Evolutionary conservation across 2,797 vertebrate species (phyloP).

Genomic region (Brachymystax lenok): DNA sequence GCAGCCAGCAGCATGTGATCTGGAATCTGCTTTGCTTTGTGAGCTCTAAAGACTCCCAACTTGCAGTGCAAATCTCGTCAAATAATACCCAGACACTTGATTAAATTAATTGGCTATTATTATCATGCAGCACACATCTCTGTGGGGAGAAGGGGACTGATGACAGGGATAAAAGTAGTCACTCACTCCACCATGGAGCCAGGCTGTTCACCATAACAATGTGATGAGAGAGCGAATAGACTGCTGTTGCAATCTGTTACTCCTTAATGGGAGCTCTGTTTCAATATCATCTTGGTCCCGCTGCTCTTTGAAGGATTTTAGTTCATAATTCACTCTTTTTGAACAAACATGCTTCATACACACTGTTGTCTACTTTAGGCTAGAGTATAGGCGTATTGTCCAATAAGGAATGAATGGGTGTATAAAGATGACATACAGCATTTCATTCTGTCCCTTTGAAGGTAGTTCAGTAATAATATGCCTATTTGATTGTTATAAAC

Average conservation of each 20-base stretch:
- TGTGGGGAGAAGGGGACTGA: background rate
- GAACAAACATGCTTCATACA: background rate
- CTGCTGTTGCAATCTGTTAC: background rate
- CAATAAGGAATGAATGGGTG: background rate
- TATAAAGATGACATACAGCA: background rate
- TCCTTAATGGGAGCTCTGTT: background rate
- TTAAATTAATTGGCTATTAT: constrained; percentile 15
- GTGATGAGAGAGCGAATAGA: background rate
- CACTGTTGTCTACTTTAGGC: background rate
- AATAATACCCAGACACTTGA: constrained; percentile 18
- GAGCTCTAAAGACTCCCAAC: background rate
- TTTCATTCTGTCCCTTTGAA: background rate
- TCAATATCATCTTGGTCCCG: background rate
- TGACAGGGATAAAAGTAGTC: background rate
- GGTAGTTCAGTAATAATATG: background rate
- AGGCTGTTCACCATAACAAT: too few relatives aligned
- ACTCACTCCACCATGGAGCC: too few relatives aligned
- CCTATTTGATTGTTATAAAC: background rate
- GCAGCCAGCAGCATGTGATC: background rate
- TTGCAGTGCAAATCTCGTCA: constrained; percentile 6
- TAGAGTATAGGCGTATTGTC: background rate
- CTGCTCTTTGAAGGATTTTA: background rate
- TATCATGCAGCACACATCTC: constrained; percentile 1
- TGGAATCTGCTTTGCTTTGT: background rate
- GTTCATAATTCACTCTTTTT: constrained; percentile 1